Evolutionary conservation across 1,140 invertebrate genomes (phyloP).

Genomic region (Phthorimaea operculella): DNA sequence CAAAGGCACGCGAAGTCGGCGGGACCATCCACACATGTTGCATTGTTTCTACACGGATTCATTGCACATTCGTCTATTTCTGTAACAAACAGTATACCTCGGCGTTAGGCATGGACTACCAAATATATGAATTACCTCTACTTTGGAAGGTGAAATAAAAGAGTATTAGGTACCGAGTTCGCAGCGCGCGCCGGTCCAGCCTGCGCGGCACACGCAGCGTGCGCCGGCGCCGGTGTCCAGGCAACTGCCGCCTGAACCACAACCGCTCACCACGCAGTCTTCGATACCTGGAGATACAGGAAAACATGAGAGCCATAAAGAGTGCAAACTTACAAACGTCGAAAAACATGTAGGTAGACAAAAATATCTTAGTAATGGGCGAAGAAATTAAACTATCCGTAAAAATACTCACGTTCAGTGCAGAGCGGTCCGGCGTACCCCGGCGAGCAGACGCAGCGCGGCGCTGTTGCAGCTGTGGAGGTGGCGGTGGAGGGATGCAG

Average conservation of each 20-base stretch:
- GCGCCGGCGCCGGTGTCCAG: conserved; percentile 5
- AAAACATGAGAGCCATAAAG: not conserved
- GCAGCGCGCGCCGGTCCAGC: conserved; percentile 10
- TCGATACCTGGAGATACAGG: not conserved
- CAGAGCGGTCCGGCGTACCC: conserved; percentile 83
- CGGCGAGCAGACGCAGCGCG: conserved; percentile 80
- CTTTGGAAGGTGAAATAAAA: too few relatives aligned
- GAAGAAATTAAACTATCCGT: too few relatives aligned
- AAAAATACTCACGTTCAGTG: conserved; percentile 39
- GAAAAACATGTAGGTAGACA: not conserved
- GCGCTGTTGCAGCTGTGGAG: conserved; percentile 79
- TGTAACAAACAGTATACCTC: conserved; percentile 67
- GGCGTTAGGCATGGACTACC: conserved; percentile 55
- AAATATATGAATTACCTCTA: not conserved
- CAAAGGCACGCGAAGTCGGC: conserved; percentile 86
- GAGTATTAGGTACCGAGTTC: conserved; percentile 5
- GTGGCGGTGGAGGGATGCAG: conserved; percentile 79
- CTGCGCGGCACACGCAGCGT: conserved; percentile 12
- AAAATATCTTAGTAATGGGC: not conserved
- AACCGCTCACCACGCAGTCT: not conserved
- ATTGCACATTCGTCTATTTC: conserved; percentile 83
- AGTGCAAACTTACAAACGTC: not conserved
- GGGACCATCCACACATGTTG: conserved; percentile 82
- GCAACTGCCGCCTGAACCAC: conserved; percentile 1
- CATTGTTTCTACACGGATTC: conserved; percentile 86